Evolutionary conservation across 2,797 vertebrate genomes (phyloP).

Genomic region (Halcyon leucocephala): DNA sequence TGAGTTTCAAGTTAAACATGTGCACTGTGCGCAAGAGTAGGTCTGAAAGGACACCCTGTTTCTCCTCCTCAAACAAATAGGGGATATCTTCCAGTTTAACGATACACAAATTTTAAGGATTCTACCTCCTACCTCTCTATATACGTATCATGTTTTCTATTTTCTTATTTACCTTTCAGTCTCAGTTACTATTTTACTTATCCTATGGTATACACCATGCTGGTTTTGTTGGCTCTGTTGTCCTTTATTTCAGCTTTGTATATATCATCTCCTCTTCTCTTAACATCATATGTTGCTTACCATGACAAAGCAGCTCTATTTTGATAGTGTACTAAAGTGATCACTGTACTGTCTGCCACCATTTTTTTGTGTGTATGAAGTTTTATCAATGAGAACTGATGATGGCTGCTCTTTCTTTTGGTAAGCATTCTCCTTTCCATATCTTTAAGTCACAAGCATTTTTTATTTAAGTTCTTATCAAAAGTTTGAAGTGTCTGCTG

Average conservation of each 20-base stretch:
- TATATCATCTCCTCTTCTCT: neutral
- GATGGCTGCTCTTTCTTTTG: neutral
- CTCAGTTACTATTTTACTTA: neutral
- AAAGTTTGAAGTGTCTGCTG: neutral
- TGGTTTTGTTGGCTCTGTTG: neutral
- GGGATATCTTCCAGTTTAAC: neutral
- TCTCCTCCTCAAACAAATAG: neutral
- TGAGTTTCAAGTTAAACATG: neutral
- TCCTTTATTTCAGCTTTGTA: neutral
- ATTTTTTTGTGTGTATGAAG: neutral
- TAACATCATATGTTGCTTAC: neutral
- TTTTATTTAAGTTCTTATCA: neutral
- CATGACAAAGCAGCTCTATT: neutral
- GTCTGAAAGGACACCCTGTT: neutral
- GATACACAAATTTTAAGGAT: neutral
- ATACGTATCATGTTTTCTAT: neutral
- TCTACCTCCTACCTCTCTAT: neutral
- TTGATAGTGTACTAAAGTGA: neutral
- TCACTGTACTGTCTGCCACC: neutral
- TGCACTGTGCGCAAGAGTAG: rapidly evolving
- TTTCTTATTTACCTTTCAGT: neutral
- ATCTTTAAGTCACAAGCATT: neutral
- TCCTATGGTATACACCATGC: neutral
- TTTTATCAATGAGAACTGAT: neutral
- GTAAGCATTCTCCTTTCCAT: neutral